Evolutionary conservation across 2,888 invertebrate species (phyloP).

Genomic region (Adelognathus sp.): DNA sequence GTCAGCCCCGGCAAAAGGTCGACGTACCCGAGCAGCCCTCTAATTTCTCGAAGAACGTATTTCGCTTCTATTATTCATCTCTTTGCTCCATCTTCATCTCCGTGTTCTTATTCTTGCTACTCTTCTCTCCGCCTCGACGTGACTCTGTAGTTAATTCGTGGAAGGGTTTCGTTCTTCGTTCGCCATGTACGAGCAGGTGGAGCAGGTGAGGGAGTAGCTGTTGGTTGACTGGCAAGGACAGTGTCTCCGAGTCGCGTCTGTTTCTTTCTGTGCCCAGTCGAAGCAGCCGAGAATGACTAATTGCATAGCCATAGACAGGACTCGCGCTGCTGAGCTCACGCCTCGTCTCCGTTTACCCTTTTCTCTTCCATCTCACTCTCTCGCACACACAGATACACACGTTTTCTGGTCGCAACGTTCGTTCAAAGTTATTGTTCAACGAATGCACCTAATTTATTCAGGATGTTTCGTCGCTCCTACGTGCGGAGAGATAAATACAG

Average conservation of each 20-base stretch:
- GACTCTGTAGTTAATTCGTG: slow-evolving; percentile 53
- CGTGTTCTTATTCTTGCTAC: slow-evolving; percentile 34
- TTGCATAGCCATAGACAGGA: slow-evolving; percentile 56
- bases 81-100: slow-evolving; percentile 7
- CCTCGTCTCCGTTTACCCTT: slow-evolving; percentile 53
- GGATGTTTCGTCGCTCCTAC: slow-evolving; percentile 57
- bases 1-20: background rate
- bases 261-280: slow-evolving; percentile 25
- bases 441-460: slow-evolving; percentile 61
- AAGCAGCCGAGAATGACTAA: slow-evolving; percentile 57
- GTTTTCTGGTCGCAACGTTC: slow-evolving; percentile 22
- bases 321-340: slow-evolving; percentile 49
- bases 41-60: slow-evolving; percentile 55
- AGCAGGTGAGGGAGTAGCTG: background rate
- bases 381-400: slow-evolving; percentile 12
- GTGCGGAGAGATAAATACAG: background rate
- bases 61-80: slow-evolving; percentile 45
- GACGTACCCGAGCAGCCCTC: slow-evolving; percentile 30
- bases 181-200: slow-evolving; percentile 1
- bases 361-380: slow-evolving; percentile 16
- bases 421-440: slow-evolving; percentile 60
- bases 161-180: slow-evolving; percentile 40
- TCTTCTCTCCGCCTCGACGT: slow-evolving; percentile 28
- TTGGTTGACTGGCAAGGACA: slow-evolving; percentile 24
- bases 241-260: slow-evolving; percentile 31